Evolutionary conservation across 2,797 vertebrate genomes (phyloP).

Genomic region (Babyrousa celebensis): DNA sequence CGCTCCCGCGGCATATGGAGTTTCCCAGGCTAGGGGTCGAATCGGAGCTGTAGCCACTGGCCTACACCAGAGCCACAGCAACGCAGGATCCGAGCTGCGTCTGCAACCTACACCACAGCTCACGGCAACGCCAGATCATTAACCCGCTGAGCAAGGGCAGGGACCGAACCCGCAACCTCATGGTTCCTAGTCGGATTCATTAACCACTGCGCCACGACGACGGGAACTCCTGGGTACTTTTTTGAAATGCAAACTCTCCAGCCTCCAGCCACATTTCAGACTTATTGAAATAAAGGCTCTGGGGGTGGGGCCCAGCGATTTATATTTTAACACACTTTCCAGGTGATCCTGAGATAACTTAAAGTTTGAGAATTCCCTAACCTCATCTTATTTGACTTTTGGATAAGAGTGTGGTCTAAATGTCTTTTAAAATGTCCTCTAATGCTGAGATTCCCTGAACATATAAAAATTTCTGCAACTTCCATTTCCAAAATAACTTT

Average conservation of each 20-base stretch:
- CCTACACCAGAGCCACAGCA: too few species aligned
- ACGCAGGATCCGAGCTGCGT: too few species aligned
- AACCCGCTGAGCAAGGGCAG: too few species aligned
- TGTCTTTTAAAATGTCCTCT: background rate
- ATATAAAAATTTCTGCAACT: conserved; percentile 14
- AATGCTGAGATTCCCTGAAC: conserved; percentile 1
- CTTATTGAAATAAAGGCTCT: background rate
- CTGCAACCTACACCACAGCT: too few species aligned
- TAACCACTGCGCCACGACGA: too few species aligned
- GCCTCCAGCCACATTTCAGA: background rate
- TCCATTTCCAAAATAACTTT: background rate
- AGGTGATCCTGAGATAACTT: background rate
- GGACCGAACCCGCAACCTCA: too few species aligned
- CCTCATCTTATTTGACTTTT: background rate
- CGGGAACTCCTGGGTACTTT: too few species aligned
- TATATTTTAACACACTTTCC: background rate
- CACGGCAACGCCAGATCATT: too few species aligned
- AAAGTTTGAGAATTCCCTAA: background rate
- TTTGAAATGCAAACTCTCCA: background rate
- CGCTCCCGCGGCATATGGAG: too few species aligned
- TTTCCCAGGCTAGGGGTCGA: too few species aligned
- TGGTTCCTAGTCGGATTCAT: too few species aligned
- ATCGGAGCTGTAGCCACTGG: too few species aligned
- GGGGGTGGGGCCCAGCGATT: background rate
- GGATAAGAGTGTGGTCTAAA: background rate